Evolutionary conservation across 2,888 invertebrate species (phyloP).

Genomic region (Raillietiella orientalis): DNA sequence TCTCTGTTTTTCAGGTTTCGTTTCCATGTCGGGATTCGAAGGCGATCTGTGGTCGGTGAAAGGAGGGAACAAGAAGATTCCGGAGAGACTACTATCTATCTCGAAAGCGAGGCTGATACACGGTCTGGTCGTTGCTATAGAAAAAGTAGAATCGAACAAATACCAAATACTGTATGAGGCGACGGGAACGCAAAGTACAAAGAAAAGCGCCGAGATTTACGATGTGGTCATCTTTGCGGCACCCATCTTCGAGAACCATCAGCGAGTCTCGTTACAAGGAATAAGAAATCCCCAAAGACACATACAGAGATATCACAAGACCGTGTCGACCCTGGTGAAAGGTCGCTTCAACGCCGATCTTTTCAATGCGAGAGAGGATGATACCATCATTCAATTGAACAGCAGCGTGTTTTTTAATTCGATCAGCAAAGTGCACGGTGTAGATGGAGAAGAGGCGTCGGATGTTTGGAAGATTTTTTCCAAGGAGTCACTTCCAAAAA

Average conservation of each 20-base stretch:
- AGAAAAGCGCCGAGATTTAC: no score
- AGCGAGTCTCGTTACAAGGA: no score
- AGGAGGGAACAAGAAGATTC: slow-evolving; percentile 21
- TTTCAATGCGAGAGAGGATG: slow-evolving; percentile 12
- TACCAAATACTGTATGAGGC: no score
- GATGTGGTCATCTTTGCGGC: slow-evolving; percentile 23
- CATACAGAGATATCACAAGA: slow-evolving; percentile 21
- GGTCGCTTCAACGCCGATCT: slow-evolving; percentile 16
- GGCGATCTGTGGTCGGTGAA: slow-evolving; percentile 21
- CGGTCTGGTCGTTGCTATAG: slow-evolving; percentile 11
- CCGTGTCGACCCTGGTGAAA: slow-evolving; percentile 20
- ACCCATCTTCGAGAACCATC: no score
- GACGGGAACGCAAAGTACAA: no score
- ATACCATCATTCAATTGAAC: no score
- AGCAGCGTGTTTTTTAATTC: no score
- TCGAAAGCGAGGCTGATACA: slow-evolving; percentile 14
- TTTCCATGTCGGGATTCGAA: slow-evolving; percentile 20
- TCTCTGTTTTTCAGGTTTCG: slow-evolving; percentile 14
- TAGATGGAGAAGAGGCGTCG: slow-evolving; percentile 9
- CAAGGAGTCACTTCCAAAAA: slow-evolving; percentile 13
- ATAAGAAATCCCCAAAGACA: no score
- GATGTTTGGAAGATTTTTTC: slow-evolving; percentile 24
- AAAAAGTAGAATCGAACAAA: no score
- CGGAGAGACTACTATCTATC: slow-evolving; percentile 12
- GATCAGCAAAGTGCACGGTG: slow-evolving; percentile 11